phyloP scores from a whole-genome alignment of 2,797 vertebrate species.

The Sphenopsis melanotis region DNA sequence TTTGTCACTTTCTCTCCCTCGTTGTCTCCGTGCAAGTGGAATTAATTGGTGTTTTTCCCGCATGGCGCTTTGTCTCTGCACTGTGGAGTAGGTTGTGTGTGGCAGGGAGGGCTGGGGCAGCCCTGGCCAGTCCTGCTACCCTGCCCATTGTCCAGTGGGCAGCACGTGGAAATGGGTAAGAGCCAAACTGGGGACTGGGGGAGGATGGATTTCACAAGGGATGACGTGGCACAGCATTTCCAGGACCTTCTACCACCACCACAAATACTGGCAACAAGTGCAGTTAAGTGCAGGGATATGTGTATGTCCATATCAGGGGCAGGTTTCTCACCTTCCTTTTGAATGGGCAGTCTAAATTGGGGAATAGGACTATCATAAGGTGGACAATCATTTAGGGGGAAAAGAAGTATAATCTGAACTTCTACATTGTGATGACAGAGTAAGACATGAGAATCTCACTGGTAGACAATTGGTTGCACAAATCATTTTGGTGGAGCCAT shows the following conservation, averaged over 20 bases:
- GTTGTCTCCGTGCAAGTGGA: slow-evolving; percentile 29
- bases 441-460: background rate
- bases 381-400: accelerated
- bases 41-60: slow-evolving; percentile 48
- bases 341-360: background rate
- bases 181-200: background rate
- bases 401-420: background rate
- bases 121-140: slow-evolving; percentile 38
- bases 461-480: background rate
- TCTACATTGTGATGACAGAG: background rate
- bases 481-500: background rate
- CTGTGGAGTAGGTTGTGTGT: slow-evolving; percentile 56
- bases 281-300: background rate
- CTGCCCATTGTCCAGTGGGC: slow-evolving; percentile 48
- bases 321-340: background rate
- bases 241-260: background rate
- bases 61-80: slow-evolving; percentile 58
- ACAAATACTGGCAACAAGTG: background rate
- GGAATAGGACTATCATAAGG: background rate
- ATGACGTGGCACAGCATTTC: background rate
- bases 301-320: background rate
- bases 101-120: slow-evolving; percentile 52
- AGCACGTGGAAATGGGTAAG: slow-evolving; percentile 65
- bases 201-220: slow-evolving; percentile 26
- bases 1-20: slow-evolving; percentile 51